Base-by-base conservation (phyloP, 2,888 invertebrate species). In the Andrena praecox region DNA sequence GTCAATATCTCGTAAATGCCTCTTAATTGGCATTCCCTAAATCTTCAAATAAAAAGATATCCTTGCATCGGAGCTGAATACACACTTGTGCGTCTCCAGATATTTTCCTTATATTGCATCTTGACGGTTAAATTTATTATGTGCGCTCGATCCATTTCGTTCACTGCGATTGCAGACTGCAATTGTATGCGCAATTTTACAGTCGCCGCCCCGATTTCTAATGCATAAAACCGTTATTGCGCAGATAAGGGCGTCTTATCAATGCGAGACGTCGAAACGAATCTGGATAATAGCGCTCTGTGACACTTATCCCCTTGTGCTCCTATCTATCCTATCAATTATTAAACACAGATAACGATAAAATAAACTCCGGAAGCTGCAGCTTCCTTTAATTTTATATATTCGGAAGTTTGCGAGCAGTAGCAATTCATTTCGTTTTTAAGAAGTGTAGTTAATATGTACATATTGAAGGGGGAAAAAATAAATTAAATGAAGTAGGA, bases 191-290 rank as follows among this genome's bases (percentile, higher is more conserved):
- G 24, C 54, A 24, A 10, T n/a, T 60, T 60, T 29, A 60, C 10
- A 7, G 8, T n/a, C 0, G 31, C 24, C n/a, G 31, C 6, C 1
- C n/a, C 5, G 31, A 27, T 31, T 60, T 29, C 31, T 29, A 33
- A n/a, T 69, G 3, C 42, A 42, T 42, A 42, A 68, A 63, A 62
- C 56, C 16, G 4, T 12, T 56, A 24, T 69, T 77, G 10, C 16
- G 35, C 48, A 35, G 78, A 79, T 77, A 77, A 64, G 33, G 12
- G 42, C 5, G 27, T 16, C 27, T 77, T 69, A 77, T 68, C 48
- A 12, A 1, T 29, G 27, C 3, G 35, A 16, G 50, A 16, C 33
- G 42, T 20, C 16, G 20, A 68, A 63, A 68, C 10, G 27, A 24
- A 77, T 62, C 4, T 54, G 27, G 24, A 77, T 54, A 59, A 27